Evolutionary conservation across 2,797 vertebrate species (phyloP).

Genomic region (Lepilemur septentrionalis): DNA sequence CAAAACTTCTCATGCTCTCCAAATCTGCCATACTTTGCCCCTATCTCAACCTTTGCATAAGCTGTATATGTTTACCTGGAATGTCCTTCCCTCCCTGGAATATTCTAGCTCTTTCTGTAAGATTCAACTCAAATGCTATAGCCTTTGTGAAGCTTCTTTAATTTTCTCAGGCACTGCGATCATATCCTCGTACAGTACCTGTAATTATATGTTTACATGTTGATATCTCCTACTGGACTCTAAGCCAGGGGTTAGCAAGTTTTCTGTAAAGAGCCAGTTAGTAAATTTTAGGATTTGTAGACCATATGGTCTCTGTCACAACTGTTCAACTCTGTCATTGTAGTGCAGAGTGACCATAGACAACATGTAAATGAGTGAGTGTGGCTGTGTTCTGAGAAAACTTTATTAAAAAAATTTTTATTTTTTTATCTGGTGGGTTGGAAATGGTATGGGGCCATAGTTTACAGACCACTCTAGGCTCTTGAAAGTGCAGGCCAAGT

Average conservation of each 20-base stretch:
- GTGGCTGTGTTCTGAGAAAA: neutral
- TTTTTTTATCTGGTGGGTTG: no score
- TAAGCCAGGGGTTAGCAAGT: neutral
- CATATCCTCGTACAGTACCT: neutral
- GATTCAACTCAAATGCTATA: neutral
- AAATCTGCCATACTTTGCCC: neutral
- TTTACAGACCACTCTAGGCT: neutral
- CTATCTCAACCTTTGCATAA: neutral
- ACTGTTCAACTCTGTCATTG: neutral
- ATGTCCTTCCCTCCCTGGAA: neutral
- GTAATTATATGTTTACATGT: neutral
- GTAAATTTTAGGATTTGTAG: neutral
- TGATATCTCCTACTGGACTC: neutral
- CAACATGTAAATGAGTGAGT: neutral
- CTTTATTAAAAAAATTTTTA: neutral
- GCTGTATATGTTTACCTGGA: neutral
- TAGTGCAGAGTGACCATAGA: neutral
- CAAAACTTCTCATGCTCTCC: neutral
- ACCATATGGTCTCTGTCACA: neutral
- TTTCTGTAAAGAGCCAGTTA: neutral
- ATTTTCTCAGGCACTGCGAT: neutral
- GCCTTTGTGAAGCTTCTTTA: neutral
- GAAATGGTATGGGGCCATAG: neutral
- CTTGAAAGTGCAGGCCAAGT: neutral
- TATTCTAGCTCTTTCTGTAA: neutral